Evolutionary conservation across 2,888 invertebrate species (phyloP).

Genomic region (Leptinotarsa tumamoca): DNA sequence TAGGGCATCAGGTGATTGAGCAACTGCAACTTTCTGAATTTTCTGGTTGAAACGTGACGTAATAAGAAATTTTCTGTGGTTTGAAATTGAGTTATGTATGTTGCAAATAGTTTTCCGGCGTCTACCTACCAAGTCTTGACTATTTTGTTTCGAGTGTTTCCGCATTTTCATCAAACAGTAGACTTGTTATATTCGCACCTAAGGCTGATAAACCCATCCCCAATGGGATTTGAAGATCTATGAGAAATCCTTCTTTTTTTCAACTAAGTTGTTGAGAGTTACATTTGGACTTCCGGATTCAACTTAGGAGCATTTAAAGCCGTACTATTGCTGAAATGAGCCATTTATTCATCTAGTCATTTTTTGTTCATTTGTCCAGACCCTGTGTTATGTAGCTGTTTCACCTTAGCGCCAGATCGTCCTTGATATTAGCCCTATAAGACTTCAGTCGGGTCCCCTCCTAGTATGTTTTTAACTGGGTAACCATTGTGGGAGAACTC

Average conservation of each 20-base stretch:
- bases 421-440: neutral
- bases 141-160: neutral
- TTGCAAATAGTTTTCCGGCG: conserved; percentile 1
- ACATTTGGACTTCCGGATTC: neutral
- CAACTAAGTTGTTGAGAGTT: neutral
- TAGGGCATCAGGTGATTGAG: neutral
- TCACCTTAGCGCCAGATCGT: neutral
- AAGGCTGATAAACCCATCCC: neutral
- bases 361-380: no score
- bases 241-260: neutral
- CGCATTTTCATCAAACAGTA: neutral
- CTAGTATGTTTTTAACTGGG: neutral
- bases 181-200: neutral
- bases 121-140: conserved; percentile 5
- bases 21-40: neutral
- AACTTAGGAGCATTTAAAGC: no score
- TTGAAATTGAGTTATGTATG: neutral
- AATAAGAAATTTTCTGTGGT: neutral
- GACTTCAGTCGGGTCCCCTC: neutral
- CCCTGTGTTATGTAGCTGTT: neutral
- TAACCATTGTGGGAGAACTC: neutral
- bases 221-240: neutral
- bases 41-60: neutral
- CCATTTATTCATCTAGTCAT: no score
- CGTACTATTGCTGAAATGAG: no score